These are phyloP conservation scores for Pyrrhia umbra DNA, from an alignment of 2,888 invertebrate species.

Conservation along the genomic window DNA sequence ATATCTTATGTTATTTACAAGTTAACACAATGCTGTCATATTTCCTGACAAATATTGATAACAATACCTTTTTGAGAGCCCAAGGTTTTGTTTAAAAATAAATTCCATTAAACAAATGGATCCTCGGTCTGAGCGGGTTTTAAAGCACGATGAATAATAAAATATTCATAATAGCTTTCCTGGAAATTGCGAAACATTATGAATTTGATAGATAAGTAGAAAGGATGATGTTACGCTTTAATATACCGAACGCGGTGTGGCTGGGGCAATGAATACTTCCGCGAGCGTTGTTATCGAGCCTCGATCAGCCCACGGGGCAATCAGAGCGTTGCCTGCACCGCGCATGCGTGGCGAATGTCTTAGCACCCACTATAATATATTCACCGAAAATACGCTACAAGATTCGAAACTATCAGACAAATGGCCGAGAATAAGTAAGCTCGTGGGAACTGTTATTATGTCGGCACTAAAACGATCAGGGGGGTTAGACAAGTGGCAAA, in stretches of 20 bases:
- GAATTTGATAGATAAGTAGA: slow-evolving; percentile 52
- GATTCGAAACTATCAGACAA: slow-evolving; percentile 40
- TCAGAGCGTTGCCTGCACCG: slow-evolving; percentile 71
- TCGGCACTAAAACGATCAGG: slow-evolving; percentile 36
- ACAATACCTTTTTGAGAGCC: slow-evolving; percentile 34
- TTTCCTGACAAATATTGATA: slow-evolving; percentile 69
- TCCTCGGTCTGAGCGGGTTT: slow-evolving; percentile 8
- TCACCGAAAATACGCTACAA: slow-evolving; percentile 52
- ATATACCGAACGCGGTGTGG: slow-evolving; percentile 43
- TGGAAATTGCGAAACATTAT: slow-evolving; percentile 61
- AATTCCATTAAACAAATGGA: slow-evolving; percentile 2
- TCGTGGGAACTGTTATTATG: slow-evolving; percentile 54
- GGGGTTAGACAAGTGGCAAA: too few relatives aligned
- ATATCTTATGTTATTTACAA: slow-evolving; percentile 67
- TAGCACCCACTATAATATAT: slow-evolving; percentile 52
- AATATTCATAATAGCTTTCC: slow-evolving; percentile 48
- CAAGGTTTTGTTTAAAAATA: slow-evolving; percentile 50
- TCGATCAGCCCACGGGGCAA: slow-evolving; percentile 70
- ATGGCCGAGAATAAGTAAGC: slow-evolving; percentile 35
- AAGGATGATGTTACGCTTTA: slow-evolving; percentile 63
- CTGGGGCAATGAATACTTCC: slow-evolving; percentile 68
- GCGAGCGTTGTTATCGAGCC: slow-evolving; percentile 67
- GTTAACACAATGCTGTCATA: slow-evolving; percentile 62
- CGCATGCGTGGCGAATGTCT: slow-evolving; percentile 68
- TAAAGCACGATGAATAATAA: slow-evolving; percentile 39